A percentile compares a stretch with the other conserved stretches of the same genome.
phyloP scores from a whole-genome alignment of 30 jellyfish, hydroid and myxozoan species.

The Chrysaora quinquecirrha region DNA sequence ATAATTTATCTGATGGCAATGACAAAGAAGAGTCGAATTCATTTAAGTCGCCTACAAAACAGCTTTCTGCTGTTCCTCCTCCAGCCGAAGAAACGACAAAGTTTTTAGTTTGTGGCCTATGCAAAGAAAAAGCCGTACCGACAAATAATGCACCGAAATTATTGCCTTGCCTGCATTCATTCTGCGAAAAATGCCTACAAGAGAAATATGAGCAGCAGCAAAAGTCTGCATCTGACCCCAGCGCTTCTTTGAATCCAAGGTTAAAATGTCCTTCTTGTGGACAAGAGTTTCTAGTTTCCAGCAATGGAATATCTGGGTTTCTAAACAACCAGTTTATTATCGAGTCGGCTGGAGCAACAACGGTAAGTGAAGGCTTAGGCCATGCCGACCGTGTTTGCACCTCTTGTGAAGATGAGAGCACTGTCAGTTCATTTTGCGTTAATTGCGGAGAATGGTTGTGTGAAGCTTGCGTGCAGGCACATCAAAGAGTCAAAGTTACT shows the following conservation, averaged over 20 bases:
- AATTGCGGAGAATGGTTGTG: conserved; percentile 97
- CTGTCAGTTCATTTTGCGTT: conserved; percentile 75
- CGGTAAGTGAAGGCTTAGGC: conserved; percentile 62
- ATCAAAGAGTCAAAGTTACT: conserved; percentile 97
- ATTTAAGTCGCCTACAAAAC: conserved; percentile 28
- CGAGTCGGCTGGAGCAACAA: conserved; percentile 49
- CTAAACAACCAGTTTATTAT: conserved; percentile 92
- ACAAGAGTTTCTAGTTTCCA: conserved; percentile 95
- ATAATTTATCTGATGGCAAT: neutral
- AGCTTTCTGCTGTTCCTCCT: conserved; percentile 45
- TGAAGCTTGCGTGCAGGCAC: conserved; percentile 90
- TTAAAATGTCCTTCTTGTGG: conserved; percentile 98
- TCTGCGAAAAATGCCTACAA: conserved; percentile 92
- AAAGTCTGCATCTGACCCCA: conserved; percentile 4
- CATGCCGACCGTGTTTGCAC: conserved; percentile 78
- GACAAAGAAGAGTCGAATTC: conserved; percentile 17
- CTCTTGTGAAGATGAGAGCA: conserved; percentile 96
- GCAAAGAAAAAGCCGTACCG: conserved; percentile 84
- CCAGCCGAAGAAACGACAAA: conserved; percentile 47
- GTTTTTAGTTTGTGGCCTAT: conserved; percentile 85
- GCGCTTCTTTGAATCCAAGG: conserved; percentile 58
- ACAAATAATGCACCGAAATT: conserved; percentile 83
- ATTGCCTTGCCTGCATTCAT: conserved; percentile 96
- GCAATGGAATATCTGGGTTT: conserved; percentile 82
- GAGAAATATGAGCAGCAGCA: conserved; percentile 83